Evolutionary conservation across 2,888 invertebrate species (phyloP).

Genomic region (Ectropis crepuscularia): DNA sequence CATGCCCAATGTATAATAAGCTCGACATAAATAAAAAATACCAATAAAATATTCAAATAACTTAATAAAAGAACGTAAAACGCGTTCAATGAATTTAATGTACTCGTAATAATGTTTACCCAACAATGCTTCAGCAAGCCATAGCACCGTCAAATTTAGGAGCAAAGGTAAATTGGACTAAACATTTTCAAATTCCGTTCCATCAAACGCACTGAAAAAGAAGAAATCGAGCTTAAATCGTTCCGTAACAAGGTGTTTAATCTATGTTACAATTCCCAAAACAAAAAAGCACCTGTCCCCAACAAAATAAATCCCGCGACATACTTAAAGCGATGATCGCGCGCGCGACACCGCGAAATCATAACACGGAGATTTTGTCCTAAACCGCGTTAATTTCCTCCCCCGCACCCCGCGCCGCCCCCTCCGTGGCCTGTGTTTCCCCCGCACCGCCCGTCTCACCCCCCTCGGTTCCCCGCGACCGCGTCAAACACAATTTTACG

Average conservation of each 20-base stretch:
- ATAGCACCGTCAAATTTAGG: too few species aligned
- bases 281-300: constrained; percentile 56
- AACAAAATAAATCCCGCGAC: constrained; percentile 55
- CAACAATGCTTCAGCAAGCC: too few species aligned
- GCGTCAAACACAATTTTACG: constrained; percentile 85
- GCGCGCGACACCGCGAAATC: constrained; percentile 59
- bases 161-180: too few species aligned
- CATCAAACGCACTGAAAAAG: too few species aligned
- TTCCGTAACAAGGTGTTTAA: constrained; percentile 1
- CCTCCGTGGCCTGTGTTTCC: not conserved
- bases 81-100: too few species aligned
- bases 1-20: too few species aligned
- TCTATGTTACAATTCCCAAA: constrained; percentile 22
- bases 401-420: constrained; percentile 36
- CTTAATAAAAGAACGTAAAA: too few species aligned
- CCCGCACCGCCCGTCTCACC: constrained; percentile 25
- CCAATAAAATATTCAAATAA: too few species aligned
- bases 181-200: too few species aligned
- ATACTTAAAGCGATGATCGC: constrained; percentile 73
- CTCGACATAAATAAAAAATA: too few species aligned
- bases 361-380: constrained; percentile 80
- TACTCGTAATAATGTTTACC: too few species aligned
- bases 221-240: too few species aligned
- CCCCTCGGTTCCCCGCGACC: constrained; percentile 54
- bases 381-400: constrained; percentile 76